Evolutionary conservation across 2,113 vertebrate genomes (phyloP), one percentile per base, ranked within the genome.

Genomic region (Psettodes erumei): DNA sequence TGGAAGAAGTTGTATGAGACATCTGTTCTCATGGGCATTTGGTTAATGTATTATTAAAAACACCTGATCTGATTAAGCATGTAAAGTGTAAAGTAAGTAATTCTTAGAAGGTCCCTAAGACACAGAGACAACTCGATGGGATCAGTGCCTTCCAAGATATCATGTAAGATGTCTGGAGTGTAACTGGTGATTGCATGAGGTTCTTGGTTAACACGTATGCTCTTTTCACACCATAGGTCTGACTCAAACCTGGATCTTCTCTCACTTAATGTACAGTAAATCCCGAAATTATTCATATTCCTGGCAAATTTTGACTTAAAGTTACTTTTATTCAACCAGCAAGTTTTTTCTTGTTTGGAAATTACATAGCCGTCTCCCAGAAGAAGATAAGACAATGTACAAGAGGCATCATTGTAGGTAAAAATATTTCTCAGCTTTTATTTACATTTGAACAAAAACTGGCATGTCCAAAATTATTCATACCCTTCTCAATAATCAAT

Each of bases 21-120:
- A 76, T 53, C 51, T 60, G 2, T 79, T 79, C 28, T 73, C 61
- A 61, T 55, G 55, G 3, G 1, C 40, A 68, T 73, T 80, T 33
- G 2, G n/a, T 45, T 9, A 77, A 77, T 33, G 54, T 62, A 27
- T 72, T 71, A 0, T 30, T 25, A 19, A 82, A n/a, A 71, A 8
- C 4, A 11, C 6, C 7, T 63, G 28, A 75, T 69, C 23, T 71
- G 33, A 58, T 75, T 69, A 0, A 75, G 32, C 3, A 7, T 19
- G 21, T 51, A 35, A 13, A 75, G 4, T 1, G 35, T 58, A 8
- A 81, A 70, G 45, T n/a, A 71, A 5, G 0, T 32, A 4, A 58
- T 75, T 10, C 2, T 2, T 19, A 53, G 25, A 18, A 59, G 2
- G 2, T 71, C n/a, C 27, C 2, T 37, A 3, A 72, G 25, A 43